A percentile compares a stretch with the other conserved stretches of the same genome.
These are phyloP conservation scores for Pocillopora grandis DNA, from an alignment of 92 coral and sea anemone species.

Conservation along the genomic window DNA sequence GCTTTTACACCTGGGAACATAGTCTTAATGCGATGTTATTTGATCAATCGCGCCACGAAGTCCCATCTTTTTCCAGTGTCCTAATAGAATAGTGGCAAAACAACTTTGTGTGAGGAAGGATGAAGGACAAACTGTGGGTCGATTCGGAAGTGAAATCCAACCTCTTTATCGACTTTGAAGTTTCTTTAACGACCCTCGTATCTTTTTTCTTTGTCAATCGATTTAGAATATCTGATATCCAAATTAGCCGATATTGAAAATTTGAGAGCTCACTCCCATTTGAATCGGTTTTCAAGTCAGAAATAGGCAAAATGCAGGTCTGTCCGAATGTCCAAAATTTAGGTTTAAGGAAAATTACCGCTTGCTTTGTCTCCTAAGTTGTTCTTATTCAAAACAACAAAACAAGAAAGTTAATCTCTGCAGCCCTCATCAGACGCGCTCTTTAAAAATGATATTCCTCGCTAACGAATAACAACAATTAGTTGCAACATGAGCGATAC, in stretches of 20 bases:
- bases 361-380: background rate
- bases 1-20: constrained; percentile 9
- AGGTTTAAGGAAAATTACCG: background rate
- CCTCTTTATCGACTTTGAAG: constrained; percentile 43
- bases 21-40: constrained; percentile 17
- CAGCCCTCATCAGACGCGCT: background rate
- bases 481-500: constrained; percentile 23
- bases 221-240: constrained; percentile 33
- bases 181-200: constrained; percentile 32
- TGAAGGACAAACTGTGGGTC: constrained; percentile 7
- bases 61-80: constrained; percentile 20
- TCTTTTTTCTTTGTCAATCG: constrained; percentile 44
- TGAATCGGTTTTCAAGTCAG: constrained; percentile 4
- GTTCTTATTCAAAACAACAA: background rate
- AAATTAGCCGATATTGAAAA: constrained; percentile 45
- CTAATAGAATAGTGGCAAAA: background rate
- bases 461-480: background rate
- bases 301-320: background rate
- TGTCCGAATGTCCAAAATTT: background rate
- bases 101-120: constrained; percentile 16
- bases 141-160: constrained; percentile 42
- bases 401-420: background rate
- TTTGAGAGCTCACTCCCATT: constrained; percentile 30
- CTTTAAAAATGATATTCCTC: background rate
- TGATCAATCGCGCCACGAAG: constrained; percentile 17